Conservation (phyloP, 2,888 invertebrate species). For the Cephalotes varians region DNA sequence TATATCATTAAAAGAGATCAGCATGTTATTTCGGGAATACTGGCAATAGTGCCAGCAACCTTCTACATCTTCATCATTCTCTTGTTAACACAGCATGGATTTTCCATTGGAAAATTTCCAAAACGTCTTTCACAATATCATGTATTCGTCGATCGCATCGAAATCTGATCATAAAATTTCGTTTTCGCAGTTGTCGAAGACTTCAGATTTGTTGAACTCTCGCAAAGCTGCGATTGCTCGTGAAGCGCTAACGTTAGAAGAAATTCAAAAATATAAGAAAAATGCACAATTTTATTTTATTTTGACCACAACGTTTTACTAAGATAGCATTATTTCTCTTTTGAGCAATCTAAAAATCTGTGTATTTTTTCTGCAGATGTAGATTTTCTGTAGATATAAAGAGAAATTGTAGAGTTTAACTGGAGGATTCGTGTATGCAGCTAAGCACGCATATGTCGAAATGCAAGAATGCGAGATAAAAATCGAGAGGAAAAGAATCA, state of each 20-base stretch:
- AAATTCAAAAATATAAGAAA: conserved; percentile 5
- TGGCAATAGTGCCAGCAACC: conserved; percentile 8
- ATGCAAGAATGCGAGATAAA: neutral
- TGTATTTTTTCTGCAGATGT: neutral
- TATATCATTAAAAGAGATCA: conserved; percentile 23
- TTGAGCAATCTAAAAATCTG: neutral
- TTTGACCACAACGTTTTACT: neutral
- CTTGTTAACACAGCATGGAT: conserved; percentile 5
- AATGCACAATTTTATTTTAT: neutral
- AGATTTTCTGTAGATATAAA: neutral
- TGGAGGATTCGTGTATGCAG: neutral
- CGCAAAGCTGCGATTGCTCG: no score
- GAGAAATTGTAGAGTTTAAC: conserved; percentile 8
- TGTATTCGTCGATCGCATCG: conserved; percentile 19
- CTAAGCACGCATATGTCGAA: neutral
- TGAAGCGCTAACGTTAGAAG: neutral
- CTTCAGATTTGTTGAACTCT: neutral
- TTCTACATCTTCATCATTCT: conserved; percentile 11
- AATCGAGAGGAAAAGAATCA: neutral
- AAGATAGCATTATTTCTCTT: neutral
- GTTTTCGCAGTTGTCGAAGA: conserved; percentile 21
- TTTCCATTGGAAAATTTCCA: conserved; percentile 36
- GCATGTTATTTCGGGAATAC: conserved; percentile 26
- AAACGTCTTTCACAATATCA: conserved; percentile 43
- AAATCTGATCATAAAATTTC: conserved; percentile 47